Conservation (phyloP, 2,888 invertebrate species). For the Epinotia ramella region DNA sequence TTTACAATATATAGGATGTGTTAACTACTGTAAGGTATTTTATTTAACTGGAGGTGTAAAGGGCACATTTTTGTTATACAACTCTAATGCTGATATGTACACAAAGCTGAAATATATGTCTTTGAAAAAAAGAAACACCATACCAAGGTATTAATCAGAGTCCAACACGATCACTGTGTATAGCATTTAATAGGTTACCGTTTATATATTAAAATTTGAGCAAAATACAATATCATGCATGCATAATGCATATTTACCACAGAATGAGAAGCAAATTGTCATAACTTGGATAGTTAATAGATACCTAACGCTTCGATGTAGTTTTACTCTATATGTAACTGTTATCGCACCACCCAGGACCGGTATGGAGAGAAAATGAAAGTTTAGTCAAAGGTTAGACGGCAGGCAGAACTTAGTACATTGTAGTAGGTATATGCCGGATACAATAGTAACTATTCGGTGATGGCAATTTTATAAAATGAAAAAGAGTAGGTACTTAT, state of each 20-base stretch:
- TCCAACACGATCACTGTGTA: too few species aligned
- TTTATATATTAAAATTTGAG: too few species aligned
- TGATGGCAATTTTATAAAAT: not conserved
- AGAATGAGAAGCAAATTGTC: constrained; percentile 9
- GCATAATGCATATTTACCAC: not conserved
- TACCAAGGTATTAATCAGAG: too few species aligned
- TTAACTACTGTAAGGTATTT: too few species aligned
- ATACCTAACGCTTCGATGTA: constrained; percentile 12
- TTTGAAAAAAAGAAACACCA: too few species aligned
- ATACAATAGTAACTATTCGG: not conserved
- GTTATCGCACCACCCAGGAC: constrained; percentile 25
- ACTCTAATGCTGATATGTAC: not conserved
- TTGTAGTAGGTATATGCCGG: not conserved
- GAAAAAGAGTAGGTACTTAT: too few species aligned
- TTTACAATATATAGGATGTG: too few species aligned
- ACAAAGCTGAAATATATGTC: too few species aligned
- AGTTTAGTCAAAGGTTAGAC: constrained; percentile 33
- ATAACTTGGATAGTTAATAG: not conserved
- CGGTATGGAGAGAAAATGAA: constrained; percentile 42
- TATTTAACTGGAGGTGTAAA: not conserved
- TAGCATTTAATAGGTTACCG: too few species aligned
- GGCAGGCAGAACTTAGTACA: not conserved
- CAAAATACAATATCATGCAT: too few species aligned
- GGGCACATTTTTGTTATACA: constrained; percentile 21
- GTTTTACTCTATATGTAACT: constrained; percentile 35